phyloP scores from a whole-genome alignment of 1,140 invertebrate species.

The Campoletis sonorensis region DNA sequence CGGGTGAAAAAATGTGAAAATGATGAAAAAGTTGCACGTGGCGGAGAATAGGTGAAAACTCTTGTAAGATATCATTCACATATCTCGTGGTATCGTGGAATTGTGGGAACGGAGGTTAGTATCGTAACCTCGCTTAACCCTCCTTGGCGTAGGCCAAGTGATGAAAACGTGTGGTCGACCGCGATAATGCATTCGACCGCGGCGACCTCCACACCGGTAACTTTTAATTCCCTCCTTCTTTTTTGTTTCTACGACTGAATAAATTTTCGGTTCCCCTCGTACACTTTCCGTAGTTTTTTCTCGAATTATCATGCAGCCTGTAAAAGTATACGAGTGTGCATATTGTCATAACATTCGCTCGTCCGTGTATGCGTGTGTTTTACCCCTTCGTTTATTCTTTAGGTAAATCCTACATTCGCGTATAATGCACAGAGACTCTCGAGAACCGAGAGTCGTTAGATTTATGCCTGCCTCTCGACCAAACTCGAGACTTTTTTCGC shows the following conservation, averaged over 20 bases:
- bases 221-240: conserved; percentile 64
- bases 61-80: too few relatives aligned
- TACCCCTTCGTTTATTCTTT: background rate
- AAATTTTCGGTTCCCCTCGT: conserved; percentile 61
- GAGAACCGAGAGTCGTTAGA: conserved; percentile 64
- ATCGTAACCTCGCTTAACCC: conserved; percentile 17
- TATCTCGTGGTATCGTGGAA: too few relatives aligned
- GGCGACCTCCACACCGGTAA: conserved; percentile 56
- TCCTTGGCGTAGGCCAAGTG: background rate
- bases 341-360: background rate
- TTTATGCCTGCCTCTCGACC: conserved; percentile 66
- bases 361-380: too few relatives aligned
- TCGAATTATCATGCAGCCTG: conserved; percentile 47
- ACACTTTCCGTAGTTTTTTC: conserved; percentile 12
- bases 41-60: too few relatives aligned
- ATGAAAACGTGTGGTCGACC: conserved; percentile 46
- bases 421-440: conserved; percentile 44
- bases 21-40: too few relatives aligned
- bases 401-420: too few relatives aligned
- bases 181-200: conserved; percentile 64
- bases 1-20: too few relatives aligned
- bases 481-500: conserved; percentile 67
- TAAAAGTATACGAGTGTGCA: background rate
- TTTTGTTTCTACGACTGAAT: conserved; percentile 48
- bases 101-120: background rate